Evolutionary conservation across 2,113 vertebrate genomes (phyloP).

Genomic region (Dendropsophus ebraccatus): DNA sequence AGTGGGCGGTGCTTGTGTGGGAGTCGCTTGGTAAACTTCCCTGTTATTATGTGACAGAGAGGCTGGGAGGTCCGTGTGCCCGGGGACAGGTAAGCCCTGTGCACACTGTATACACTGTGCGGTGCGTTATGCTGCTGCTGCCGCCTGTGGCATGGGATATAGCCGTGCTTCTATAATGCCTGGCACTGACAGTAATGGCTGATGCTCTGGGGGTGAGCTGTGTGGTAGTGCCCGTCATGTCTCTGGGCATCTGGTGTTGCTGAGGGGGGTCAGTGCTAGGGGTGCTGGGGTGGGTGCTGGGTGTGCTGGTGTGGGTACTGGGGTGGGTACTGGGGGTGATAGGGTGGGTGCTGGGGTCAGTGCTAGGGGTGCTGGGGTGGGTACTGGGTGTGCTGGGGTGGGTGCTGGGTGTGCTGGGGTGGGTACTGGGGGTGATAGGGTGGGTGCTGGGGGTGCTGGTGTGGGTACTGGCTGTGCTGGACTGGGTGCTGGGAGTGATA

Average conservation of each 20-base stretch:
- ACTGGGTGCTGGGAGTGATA: too few relatives aligned
- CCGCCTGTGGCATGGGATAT: neutral
- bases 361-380: too few relatives aligned
- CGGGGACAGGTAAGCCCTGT: conserved; percentile 9
- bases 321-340: too few relatives aligned
- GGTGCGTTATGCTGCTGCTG: too few relatives aligned
- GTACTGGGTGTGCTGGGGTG: too few relatives aligned
- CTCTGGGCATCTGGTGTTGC: neutral
- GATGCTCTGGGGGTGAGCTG: neutral
- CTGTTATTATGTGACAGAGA: conserved; percentile 13
- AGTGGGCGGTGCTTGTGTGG: conserved; percentile 46
- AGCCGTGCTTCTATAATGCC: neutral
- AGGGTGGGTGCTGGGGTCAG: too few relatives aligned
- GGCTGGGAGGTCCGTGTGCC: neutral
- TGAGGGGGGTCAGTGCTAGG: neutral
- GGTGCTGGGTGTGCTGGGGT: too few relatives aligned
- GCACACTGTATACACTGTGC: neutral
- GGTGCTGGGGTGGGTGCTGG: too few relatives aligned
- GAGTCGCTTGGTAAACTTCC: conserved; percentile 48
- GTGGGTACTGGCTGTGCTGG: neutral
- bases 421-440: too few relatives aligned
- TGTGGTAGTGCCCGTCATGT: neutral
- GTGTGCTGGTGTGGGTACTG: too few relatives aligned
- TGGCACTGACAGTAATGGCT: neutral
- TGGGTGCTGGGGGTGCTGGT: too few relatives aligned